A percentile compares a stretch with the other conserved stretches of the same genome.
These are phyloP conservation scores for Trichopria drosophilae DNA, from an alignment of 2,888 invertebrate genomes.

Conservation along the genomic window DNA sequence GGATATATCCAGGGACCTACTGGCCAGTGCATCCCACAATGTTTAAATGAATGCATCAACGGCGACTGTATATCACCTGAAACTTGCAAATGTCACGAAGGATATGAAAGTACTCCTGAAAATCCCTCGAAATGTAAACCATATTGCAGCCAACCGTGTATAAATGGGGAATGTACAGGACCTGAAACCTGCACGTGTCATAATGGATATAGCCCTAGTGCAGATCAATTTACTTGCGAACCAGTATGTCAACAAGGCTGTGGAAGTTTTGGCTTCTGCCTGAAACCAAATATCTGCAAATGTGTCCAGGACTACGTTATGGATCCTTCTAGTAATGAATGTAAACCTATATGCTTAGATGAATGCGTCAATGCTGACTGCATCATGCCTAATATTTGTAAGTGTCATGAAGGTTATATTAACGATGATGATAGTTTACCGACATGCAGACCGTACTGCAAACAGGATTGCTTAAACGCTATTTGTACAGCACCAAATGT, in stretches of 20 bases:
- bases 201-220: conserved; percentile 55
- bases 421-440: conserved; percentile 34
- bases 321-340: conserved; percentile 55
- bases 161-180: conserved; percentile 60
- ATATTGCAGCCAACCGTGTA: conserved; percentile 54
- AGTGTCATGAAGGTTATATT: conserved; percentile 41
- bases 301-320: conserved; percentile 70
- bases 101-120: too few relatives aligned
- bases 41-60: too few relatives aligned
- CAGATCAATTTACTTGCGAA: conserved; percentile 54
- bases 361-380: conserved; percentile 50
- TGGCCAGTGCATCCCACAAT: too few relatives aligned
- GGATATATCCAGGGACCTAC: too few relatives aligned
- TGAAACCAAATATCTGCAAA: conserved; percentile 71
- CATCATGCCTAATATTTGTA: conserved; percentile 40
- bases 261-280: conserved; percentile 64
- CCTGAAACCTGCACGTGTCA: conserved; percentile 55
- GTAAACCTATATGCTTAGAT: conserved; percentile 48
- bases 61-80: conserved; percentile 53
- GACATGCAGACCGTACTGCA: too few relatives aligned
- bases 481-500: too few relatives aligned
- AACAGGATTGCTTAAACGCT: too few relatives aligned
- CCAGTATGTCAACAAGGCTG: conserved; percentile 71
- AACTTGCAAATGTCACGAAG: conserved; percentile 53
- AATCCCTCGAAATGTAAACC: too few relatives aligned